A percentile compares a stretch with the other conserved stretches of the same genome.
phyloP scores from a whole-genome alignment of 2,113 vertebrate species.

The Lampris incognitus region DNA sequence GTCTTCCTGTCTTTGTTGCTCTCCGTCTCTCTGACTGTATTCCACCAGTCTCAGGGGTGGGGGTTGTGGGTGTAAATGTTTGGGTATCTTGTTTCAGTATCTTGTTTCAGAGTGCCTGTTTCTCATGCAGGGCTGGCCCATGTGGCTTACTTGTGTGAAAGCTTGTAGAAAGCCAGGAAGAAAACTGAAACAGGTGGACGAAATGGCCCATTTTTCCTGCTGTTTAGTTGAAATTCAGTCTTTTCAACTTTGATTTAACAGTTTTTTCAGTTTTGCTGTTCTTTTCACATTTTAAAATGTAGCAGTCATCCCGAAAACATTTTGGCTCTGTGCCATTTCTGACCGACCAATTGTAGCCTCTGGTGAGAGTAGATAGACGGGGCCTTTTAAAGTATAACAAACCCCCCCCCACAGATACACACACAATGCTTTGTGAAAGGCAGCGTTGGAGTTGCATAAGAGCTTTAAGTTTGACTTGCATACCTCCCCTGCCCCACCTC shows the following conservation, averaged over 20 bases:
- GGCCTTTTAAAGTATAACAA: slow-evolving; percentile 6
- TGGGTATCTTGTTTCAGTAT: not conserved
- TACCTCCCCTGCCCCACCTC: not conserved
- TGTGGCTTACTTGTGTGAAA: slow-evolving; percentile 19
- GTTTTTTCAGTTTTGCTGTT: not conserved
- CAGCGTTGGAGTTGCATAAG: slow-evolving; percentile 1
- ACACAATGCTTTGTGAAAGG: not conserved
- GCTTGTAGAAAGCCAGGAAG: not conserved
- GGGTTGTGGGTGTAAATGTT: slow-evolving; percentile 10
- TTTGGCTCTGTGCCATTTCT: not conserved
- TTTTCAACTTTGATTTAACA: not conserved
- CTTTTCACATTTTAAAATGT: not conserved
- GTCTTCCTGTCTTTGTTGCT: not conserved
- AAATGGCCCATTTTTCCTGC: not conserved
- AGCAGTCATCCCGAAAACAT: not conserved
- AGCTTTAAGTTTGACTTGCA: slow-evolving; percentile 12
- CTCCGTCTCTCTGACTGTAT: not conserved
- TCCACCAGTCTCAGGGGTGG: not conserved
- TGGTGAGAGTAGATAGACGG: not conserved
- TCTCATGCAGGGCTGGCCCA: not conserved
- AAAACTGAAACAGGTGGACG: not conserved
- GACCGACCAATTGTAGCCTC: no score
- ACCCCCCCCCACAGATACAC: not conserved
- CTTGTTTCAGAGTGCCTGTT: slow-evolving; percentile 24
- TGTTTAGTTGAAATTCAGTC: not conserved